A percentile compares a stretch with the other conserved stretches of the same genome.
phyloP scores from a whole-genome alignment of 2,797 vertebrate species.

The Scolopax rusticola region DNA sequence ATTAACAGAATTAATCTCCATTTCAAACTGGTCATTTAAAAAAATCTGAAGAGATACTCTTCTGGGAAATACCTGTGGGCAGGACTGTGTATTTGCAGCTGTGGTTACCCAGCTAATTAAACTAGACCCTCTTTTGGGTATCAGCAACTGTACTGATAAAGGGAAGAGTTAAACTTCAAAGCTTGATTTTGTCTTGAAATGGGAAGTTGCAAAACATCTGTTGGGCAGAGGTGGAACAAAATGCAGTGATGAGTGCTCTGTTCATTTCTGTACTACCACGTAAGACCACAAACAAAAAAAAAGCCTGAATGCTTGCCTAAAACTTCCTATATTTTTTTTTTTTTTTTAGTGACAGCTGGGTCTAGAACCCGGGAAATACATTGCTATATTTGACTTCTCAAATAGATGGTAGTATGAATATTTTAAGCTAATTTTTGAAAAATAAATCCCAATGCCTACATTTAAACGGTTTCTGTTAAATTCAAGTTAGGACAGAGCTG shows the following conservation, averaged over 20 bases:
- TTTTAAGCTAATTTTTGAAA: background rate
- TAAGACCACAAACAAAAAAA: background rate
- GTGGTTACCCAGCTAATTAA: background rate
- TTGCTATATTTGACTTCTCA: background rate
- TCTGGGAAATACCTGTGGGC: background rate
- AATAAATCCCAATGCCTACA: background rate
- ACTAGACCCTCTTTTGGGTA: background rate
- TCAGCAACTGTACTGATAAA: background rate
- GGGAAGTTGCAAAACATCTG: background rate
- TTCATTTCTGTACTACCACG: background rate
- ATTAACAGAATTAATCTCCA: background rate
- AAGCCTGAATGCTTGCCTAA: background rate
- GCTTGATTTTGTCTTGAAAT: background rate
- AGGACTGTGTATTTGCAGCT: background rate
- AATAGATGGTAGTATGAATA: background rate
- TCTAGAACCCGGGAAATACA: background rate
- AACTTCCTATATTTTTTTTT: background rate
- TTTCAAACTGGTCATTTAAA: background rate
- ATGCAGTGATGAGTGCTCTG: background rate
- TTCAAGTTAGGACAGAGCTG: background rate
- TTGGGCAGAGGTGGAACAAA: background rate
- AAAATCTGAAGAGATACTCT: background rate
- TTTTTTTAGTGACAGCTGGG: background rate
- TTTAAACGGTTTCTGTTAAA: background rate
- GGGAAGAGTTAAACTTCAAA: background rate